A percentile compares a stretch with the other conserved stretches of the same genome.
Evolutionary conservation across 2,888 invertebrate genomes (phyloP).

Genomic region (Argyra leucocephala): DNA sequence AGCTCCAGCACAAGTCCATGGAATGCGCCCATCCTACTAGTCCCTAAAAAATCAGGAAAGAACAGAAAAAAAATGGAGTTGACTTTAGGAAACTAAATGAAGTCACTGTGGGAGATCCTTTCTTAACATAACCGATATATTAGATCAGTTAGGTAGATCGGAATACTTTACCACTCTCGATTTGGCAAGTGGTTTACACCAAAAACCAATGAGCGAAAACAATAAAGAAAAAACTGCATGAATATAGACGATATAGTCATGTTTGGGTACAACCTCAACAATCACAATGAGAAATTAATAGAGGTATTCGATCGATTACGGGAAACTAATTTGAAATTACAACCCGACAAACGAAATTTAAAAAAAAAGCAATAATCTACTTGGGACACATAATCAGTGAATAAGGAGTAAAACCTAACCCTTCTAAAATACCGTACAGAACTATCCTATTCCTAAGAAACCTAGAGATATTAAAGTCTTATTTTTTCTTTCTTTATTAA

Average conservation of each 20-base stretch:
- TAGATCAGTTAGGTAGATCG: not conserved
- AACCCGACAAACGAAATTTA: not conserved
- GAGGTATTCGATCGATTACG: too few relatives aligned
- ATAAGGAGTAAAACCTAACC: too few relatives aligned
- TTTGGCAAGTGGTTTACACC: constrained; percentile 10
- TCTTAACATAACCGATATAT: constrained; percentile 1
- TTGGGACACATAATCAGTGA: too few relatives aligned
- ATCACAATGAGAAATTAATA: too few relatives aligned
- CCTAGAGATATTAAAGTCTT: too few relatives aligned
- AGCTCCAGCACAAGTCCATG: not conserved
- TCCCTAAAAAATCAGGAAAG: not conserved
- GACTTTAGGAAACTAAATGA: constrained; percentile 5
- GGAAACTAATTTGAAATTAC: not conserved
- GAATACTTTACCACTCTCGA: constrained; percentile 7
- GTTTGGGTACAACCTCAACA: too few relatives aligned
- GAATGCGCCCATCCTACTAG: not conserved
- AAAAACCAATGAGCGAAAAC: not conserved
- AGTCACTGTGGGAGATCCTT: not conserved
- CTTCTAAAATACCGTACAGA: too few relatives aligned
- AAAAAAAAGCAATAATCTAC: too few relatives aligned
- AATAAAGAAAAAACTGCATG: not conserved
- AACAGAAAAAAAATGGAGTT: not conserved
- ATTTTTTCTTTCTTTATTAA: too few relatives aligned
- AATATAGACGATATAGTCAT: too few relatives aligned
- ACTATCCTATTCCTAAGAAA: too few relatives aligned